Conservation (phyloP, 2,888 invertebrate species). For the Busseola fusca region DNA sequence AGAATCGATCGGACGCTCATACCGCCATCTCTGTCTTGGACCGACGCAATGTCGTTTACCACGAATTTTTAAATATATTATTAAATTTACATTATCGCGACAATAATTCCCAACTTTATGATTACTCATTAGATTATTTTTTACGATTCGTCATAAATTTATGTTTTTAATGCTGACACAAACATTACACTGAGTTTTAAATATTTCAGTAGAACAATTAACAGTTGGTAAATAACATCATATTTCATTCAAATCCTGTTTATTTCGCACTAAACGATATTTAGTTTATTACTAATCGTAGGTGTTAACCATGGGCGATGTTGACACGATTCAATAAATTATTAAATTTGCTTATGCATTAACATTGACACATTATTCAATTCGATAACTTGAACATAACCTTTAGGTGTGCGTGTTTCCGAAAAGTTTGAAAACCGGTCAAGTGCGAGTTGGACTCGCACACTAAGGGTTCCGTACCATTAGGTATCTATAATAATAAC, state of each 20-base stretch:
- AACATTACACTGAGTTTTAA: slow-evolving; percentile 1
- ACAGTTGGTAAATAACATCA: not conserved
- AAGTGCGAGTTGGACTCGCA: too few relatives aligned
- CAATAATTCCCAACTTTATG: slow-evolving; percentile 17
- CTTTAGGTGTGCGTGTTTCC: not conserved
- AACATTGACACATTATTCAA: slow-evolving; percentile 2
- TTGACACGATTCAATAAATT: slow-evolving; percentile 50
- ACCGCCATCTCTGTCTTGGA: too few relatives aligned
- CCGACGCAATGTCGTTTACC: too few relatives aligned
- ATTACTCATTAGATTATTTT: slow-evolving; percentile 5
- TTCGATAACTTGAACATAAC: slow-evolving; percentile 9
- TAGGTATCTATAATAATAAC: too few relatives aligned
- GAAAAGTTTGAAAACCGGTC: too few relatives aligned
- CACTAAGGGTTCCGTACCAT: too few relatives aligned
- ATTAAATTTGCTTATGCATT: slow-evolving; percentile 24
- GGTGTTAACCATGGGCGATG: slow-evolving; percentile 42
- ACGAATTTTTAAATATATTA: not conserved
- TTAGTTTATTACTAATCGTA: slow-evolving; percentile 44
- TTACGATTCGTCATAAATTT: slow-evolving; percentile 28
- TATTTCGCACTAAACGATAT: slow-evolving; percentile 23
- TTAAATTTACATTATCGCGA: slow-evolving; percentile 1
- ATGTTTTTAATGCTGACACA: slow-evolving; percentile 19
- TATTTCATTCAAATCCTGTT: slow-evolving; percentile 25
- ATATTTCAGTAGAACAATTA: slow-evolving; percentile 19
- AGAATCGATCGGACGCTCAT: too few relatives aligned